Base-by-base conservation (phyloP, 2,113 vertebrate genomes). In the Mus pahari region DNA sequence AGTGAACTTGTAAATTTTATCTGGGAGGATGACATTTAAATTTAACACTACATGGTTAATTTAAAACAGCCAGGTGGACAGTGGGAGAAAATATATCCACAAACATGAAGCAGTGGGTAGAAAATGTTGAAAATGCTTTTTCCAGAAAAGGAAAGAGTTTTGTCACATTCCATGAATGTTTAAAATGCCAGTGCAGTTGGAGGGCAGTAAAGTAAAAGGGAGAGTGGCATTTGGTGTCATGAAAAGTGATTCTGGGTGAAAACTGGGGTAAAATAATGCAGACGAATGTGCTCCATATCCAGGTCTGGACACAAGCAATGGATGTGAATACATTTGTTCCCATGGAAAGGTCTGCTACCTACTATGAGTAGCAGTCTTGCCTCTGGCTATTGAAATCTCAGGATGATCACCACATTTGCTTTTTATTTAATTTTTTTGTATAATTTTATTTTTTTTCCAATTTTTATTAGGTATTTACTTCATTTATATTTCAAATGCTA, bases 41-140 rank as follows among this genome's bases (percentile, higher is more conserved):
- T 90, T 95, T 92, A 81, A 13, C 58, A 4, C 36, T 90, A 60
- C 90, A 95, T 31, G 22, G 83, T 92, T 33, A 88, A 88, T 13
- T 62, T 81, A 89, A 96, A 86, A 90, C 89, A 96, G 66, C 71
- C 94, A 95, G 91, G 87, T 95, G 95, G 74, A 84, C 33, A 87
- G 94, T 97, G 90, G 95, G 96, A 96, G 88, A 84, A 95, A 22
- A 19, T n/a, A 73, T 39, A 73, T 1, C 22, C 73, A 90, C 62
- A 94, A 75, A 87, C 31, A 84, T 95, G 45, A 96, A 95, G 60
- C 45, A 90, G 50, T 77, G 84, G 87, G 58, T 88, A 90, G 55
- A 71, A 97, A 97, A 92, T 28, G 12, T 83, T 24, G 42, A n/a
- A 83, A 83, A 17, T 60, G 24, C 0, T 36, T 60, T 79, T 60